Evolutionary conservation across 2,888 invertebrate species (phyloP).

Genomic region (Sepiola atlantica): DNA sequence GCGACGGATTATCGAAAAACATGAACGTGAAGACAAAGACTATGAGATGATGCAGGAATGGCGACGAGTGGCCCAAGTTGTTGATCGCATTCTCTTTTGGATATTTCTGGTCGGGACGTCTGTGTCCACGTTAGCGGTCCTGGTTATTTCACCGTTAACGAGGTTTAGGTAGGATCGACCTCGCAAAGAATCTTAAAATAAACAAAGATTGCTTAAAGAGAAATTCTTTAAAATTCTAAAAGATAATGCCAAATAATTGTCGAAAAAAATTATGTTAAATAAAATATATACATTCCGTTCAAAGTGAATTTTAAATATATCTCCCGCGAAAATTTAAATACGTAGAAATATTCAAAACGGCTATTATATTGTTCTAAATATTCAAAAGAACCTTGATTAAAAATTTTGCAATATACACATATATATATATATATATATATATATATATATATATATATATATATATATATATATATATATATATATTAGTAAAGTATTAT

Average conservation of each 20-base stretch:
- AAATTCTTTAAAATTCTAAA: neutral
- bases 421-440: neutral
- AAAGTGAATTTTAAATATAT: neutral
- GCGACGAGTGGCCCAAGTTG: constrained; percentile 77
- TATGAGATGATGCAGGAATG: constrained; percentile 77
- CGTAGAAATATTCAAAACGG: neutral
- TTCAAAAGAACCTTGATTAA: neutral
- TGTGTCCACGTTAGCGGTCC: constrained; percentile 76
- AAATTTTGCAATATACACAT: neutral
- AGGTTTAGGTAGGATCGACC: constrained; percentile 48
- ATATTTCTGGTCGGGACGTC: constrained; percentile 77
- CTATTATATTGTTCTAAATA: neutral
- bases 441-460: neutral
- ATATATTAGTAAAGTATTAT: neutral
- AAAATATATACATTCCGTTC: neutral
- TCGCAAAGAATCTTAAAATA: neutral
- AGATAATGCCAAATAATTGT: neutral
- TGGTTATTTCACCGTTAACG: constrained; percentile 76
- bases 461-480: neutral
- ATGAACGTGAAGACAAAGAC: constrained; percentile 74
- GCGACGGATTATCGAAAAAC: constrained; percentile 75
- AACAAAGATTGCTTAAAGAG: neutral
- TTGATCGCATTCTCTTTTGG: constrained; percentile 78
- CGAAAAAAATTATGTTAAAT: neutral
- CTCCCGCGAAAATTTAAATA: neutral